Percentiles rank a stretch among this genome's conserved stretches.
phyloP scores from a whole-genome alignment of 1,140 invertebrate species.

The Thaumatotibia leucotreta region DNA sequence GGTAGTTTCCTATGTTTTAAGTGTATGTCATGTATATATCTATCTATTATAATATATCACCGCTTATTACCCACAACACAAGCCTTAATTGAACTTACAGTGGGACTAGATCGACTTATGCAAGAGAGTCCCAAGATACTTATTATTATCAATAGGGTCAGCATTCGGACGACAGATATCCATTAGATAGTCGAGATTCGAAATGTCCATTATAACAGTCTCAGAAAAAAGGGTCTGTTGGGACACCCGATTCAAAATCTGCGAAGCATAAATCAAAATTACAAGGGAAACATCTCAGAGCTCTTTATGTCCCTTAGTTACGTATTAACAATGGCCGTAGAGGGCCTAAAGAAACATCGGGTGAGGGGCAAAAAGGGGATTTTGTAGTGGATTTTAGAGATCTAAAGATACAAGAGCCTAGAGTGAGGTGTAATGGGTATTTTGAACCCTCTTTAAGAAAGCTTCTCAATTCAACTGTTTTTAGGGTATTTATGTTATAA shows the following conservation, averaged over 20 bases:
- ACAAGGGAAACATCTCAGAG: conserved; percentile 44
- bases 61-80: no score
- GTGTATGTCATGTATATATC: background rate
- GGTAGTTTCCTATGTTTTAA: background rate
- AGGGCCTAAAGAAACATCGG: background rate
- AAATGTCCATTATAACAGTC: conserved; percentile 30
- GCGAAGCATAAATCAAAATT: conserved; percentile 45
- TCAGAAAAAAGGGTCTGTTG: conserved; percentile 31
- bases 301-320: conserved; percentile 1
- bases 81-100: background rate
- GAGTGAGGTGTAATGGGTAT: no score
- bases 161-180: background rate
- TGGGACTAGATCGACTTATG: background rate
- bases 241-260: conserved; percentile 22
- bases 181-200: background rate
- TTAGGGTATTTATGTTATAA: no score
- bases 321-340: background rate
- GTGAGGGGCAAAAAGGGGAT: background rate
- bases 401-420: no score
- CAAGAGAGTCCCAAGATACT: background rate
- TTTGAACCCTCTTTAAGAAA: no score
- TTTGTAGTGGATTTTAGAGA: no score
- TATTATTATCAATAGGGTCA: background rate
- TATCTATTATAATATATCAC: no score
- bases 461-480: no score